These are phyloP conservation scores for Exephanes ischioxanthus DNA, from an alignment of 2,888 invertebrate genomes.

Conservation along the genomic window DNA sequence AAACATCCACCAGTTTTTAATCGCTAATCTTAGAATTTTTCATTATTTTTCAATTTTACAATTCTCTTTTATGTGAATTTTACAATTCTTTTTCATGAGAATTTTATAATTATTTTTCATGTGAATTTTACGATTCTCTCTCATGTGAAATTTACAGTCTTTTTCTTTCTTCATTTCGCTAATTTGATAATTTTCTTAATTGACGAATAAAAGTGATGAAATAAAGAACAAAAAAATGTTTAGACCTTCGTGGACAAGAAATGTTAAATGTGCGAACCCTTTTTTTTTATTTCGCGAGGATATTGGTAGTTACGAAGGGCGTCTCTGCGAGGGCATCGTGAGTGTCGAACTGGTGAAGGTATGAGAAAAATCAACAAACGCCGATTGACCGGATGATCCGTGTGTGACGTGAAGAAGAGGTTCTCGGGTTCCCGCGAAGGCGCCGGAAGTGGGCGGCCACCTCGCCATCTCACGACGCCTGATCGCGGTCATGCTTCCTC, in stretches of 20 bases:
- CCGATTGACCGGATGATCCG: slow-evolving; percentile 65
- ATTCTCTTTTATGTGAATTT: no score
- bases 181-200: neutral
- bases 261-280: no score
- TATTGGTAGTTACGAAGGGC: neutral
- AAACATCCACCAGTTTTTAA: no score
- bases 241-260: no score
- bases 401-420: slow-evolving; percentile 57
- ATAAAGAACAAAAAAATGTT: neutral
- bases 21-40: no score
- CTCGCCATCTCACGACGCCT: slow-evolving; percentile 59
- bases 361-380: slow-evolving; percentile 67
- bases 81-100: neutral
- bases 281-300: neutral
- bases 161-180: neutral
- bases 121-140: no score
- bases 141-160: neutral
- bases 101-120: no score
- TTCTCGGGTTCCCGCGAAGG: slow-evolving; percentile 63
- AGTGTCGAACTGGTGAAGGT: slow-evolving; percentile 17
- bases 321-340: neutral
- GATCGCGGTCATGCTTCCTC: slow-evolving; percentile 63
- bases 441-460: slow-evolving; percentile 72
- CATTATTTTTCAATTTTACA: no score
- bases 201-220: neutral